These are phyloP conservation scores for Exephanes ischioxanthus DNA, from an alignment of 2,888 invertebrate species.

Conservation along the genomic window DNA sequence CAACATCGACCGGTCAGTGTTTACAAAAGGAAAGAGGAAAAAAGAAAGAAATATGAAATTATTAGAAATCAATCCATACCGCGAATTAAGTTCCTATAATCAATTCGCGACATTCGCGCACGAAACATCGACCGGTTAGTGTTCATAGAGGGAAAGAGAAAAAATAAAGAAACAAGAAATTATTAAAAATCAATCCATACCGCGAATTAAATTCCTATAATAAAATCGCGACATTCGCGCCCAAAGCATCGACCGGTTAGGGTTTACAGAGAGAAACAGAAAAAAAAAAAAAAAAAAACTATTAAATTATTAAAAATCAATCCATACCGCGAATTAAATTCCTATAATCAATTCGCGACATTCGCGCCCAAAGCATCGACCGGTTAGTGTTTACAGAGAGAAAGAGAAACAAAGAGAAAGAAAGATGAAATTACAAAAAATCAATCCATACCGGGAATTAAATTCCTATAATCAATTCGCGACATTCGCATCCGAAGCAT, in stretches of 20 bases:
- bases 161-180: background rate
- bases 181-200: background rate
- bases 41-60: background rate
- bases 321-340: background rate
- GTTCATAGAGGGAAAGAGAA: too few species aligned
- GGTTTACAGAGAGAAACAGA: too few species aligned
- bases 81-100: background rate
- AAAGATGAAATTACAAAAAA: background rate
- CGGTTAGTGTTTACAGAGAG: background rate
- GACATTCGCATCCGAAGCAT: constrained; percentile 40
- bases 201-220: background rate
- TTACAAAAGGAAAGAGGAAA: too few species aligned
- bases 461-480: constrained; percentile 28
- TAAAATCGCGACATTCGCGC: too few species aligned
- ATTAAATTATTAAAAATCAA: too few species aligned
- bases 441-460: background rate
- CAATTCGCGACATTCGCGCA: too few species aligned
- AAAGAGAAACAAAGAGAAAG: too few species aligned
- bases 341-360: constrained; percentile 28
- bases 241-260: too few species aligned
- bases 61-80: background rate
- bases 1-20: constrained; percentile 44
- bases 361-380: constrained; percentile 7
- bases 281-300: too few species aligned
- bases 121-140: too few species aligned